Conservation (phyloP, 1,140 invertebrate species). For the Drosophila asahinai region DNA sequence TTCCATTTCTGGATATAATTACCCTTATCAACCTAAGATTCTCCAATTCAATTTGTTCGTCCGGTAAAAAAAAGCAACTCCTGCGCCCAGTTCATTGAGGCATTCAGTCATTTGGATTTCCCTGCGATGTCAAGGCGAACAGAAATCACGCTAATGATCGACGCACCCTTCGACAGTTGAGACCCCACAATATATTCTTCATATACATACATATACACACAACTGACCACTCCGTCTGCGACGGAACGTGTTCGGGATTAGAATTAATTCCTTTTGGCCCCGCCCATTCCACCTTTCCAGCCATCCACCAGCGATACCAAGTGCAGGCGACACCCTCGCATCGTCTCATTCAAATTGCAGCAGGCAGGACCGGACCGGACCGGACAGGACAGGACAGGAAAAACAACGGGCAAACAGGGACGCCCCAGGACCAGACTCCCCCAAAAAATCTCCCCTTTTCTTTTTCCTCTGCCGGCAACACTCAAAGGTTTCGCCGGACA, state of each 20-base stretch:
- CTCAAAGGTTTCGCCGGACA: constrained; percentile 46
- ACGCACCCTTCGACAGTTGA: constrained; percentile 37
- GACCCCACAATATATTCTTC: neutral
- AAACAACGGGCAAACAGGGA: constrained; percentile 43
- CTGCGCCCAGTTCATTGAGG: constrained; percentile 3
- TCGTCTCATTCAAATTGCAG: constrained; percentile 70
- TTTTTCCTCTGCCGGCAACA: neutral
- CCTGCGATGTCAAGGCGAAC: constrained; percentile 38
- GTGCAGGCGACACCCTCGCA: constrained; percentile 48
- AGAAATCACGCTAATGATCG: constrained; percentile 74
- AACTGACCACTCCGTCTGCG: constrained; percentile 45
- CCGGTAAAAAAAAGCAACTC: neutral
- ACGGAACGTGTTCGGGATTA: constrained; percentile 74
- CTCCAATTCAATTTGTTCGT: neutral
- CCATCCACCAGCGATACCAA: constrained; percentile 23
- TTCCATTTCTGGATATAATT: neutral
- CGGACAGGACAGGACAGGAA: constrained; percentile 5
- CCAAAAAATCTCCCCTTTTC: constrained; percentile 24
- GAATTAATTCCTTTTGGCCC: constrained; percentile 63
- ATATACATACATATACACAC: constrained; percentile 12
- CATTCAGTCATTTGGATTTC: constrained; percentile 10
- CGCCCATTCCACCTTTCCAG: constrained; percentile 34
- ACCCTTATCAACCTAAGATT: neutral
- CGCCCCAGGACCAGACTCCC: constrained; percentile 17
- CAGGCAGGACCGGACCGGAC: neutral